A percentile compares a stretch with the other conserved stretches of the same genome.
These are phyloP conservation scores for Antennarius striatus DNA, from an alignment of 2,113 vertebrate genomes.

Conservation along the genomic window DNA sequence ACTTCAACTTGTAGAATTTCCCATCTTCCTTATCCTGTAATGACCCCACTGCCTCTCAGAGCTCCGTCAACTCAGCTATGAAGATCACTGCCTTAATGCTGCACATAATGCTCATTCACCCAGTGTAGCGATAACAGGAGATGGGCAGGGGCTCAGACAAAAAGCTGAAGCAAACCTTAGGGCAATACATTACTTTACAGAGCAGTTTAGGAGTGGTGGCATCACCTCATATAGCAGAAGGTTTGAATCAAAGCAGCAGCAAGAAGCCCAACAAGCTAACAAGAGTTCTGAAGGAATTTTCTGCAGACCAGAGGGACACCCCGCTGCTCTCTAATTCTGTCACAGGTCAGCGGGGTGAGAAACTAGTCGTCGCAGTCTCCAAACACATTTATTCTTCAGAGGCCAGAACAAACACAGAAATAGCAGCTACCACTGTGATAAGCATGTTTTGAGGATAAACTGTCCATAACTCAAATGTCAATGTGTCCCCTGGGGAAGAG, in stretches of 20 bases:
- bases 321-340: constrained; percentile 3
- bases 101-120: constrained; percentile 52
- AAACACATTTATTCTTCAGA: not conserved
- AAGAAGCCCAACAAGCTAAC: not conserved
- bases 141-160: constrained; percentile 4
- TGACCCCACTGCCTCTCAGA: constrained; percentile 42
- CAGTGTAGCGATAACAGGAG: constrained; percentile 21
- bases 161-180: constrained; percentile 6
- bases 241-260: not conserved
- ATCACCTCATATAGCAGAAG: not conserved
- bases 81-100: constrained; percentile 49
- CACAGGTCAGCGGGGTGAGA: not conserved
- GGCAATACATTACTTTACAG: not conserved
- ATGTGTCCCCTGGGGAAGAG: constrained; percentile 7
- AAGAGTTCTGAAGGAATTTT: not conserved
- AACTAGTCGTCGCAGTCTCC: not conserved
- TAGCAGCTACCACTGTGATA: constrained; percentile 6
- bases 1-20: constrained; percentile 47
- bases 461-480: constrained; percentile 9
- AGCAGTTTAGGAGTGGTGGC: not conserved
- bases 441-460: constrained; percentile 13
- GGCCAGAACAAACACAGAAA: not conserved
- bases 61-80: constrained; percentile 35
- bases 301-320: not conserved
- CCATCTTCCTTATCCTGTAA: constrained; percentile 44